Base-by-base conservation (phyloP, 2,113 vertebrate genomes). In the Phainopepla nitens region DNA sequence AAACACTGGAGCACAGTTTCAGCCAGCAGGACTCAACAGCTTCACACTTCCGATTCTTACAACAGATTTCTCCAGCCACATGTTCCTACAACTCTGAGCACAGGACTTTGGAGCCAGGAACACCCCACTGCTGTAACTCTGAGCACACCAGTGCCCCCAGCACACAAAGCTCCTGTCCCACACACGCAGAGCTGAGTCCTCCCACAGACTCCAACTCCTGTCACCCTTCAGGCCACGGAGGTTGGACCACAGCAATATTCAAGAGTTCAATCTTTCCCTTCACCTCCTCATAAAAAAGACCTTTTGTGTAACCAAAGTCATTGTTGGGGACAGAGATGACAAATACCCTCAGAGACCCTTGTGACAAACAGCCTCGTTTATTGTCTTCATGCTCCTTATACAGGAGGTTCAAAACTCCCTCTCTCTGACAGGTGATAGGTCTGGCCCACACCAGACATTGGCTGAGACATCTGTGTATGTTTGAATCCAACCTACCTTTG, bases 171-270 rank as follows among this genome's bases (percentile, higher is more conserved):
- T 29, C 54, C 93, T 50, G 71, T 7, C 25, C 56, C 17, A 33
- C 69, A 22, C 11, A 16, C 24, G 6, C 75, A 12, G 4, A 33
- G 58, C 66, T 4, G 11, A 31, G 53, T 6, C 50, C 57, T 80
- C 25, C 51, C 6, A 7, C 29, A 20, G 29, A n/a, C 16, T 19
- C 3, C 82, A 71, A 5, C 18, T 22, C 36, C 69, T 44, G 20
- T 1, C 3, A 0, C 45, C 57, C 80, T 23, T 35, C 10, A 39
- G 70, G 36, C 57, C 51, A 29, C 1, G 5, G 29, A 44, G 12
- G 17, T n/a, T 6, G 35, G 44, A 42, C 17, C 56, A 79, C 1
- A 70, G 9, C 15, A 16, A 25, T 16, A 56, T 33, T 50, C 19
- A 35, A 45, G 53, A 85, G 49, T 15, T 14, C 22, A 29, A n/a